Percentiles rank a stretch among this genome's conserved stretches.
These are phyloP conservation scores for Belonocnema kinseyi DNA, from an alignment of 1,140 invertebrate genomes.

Conservation along the genomic window DNA sequence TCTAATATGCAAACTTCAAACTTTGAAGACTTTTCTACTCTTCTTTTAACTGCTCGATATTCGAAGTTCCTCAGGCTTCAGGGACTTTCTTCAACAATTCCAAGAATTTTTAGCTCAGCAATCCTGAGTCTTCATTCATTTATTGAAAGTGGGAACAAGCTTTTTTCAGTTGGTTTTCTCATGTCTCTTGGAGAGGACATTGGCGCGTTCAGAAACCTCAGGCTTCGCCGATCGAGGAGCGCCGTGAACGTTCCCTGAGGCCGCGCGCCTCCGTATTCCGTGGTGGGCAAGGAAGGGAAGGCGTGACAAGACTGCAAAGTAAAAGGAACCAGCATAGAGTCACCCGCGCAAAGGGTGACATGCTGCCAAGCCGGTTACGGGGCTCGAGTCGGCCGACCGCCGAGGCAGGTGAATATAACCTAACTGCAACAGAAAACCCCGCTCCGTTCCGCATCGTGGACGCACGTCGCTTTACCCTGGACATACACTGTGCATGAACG, in stretches of 20 bases:
- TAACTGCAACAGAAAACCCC: constrained; percentile 59
- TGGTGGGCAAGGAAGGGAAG: constrained; percentile 63
- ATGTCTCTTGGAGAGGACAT: constrained; percentile 41
- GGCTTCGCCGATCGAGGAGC: constrained; percentile 43
- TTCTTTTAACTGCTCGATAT: too few species aligned
- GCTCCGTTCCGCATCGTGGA: constrained; percentile 48
- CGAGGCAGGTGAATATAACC: constrained; percentile 70
- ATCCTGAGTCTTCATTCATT: background rate
- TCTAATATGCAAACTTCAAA: too few species aligned
- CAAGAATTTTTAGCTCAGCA: too few species aligned
- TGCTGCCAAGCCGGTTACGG: constrained; percentile 73
- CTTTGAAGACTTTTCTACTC: too few species aligned
- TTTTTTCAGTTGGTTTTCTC: constrained; percentile 5
- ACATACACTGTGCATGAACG: constrained; percentile 15
- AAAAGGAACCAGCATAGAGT: constrained; percentile 70
- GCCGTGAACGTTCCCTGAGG: constrained; percentile 23
- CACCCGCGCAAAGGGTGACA: constrained; percentile 74
- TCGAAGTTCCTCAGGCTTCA: too few species aligned
- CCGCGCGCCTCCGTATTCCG: constrained; percentile 55
- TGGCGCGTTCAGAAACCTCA: constrained; percentile 27
- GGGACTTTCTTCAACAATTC: too few species aligned
- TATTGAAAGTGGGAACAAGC: background rate
- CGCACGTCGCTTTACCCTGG: constrained; percentile 36
- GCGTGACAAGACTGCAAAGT: constrained; percentile 72
- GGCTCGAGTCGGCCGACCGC: constrained; percentile 49